Conservation (phyloP, 64 coral and sea anemone species). For the Anthopleura sola region DNA sequence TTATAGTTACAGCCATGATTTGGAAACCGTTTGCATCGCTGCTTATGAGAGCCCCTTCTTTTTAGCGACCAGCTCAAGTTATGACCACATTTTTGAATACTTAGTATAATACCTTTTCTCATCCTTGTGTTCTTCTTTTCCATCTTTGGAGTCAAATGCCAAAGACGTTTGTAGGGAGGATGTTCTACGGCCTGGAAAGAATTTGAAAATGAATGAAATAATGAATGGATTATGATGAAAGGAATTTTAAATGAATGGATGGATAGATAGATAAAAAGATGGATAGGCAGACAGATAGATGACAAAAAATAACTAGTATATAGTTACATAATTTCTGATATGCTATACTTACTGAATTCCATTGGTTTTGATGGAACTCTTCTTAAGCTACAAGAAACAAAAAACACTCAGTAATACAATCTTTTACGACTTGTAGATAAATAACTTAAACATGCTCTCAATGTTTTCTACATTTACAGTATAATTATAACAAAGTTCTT, state of each 20-base stretch:
- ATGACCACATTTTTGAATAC: too few relatives aligned
- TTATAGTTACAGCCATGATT: too few relatives aligned
- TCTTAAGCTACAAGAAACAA: neutral
- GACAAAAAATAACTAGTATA: too few relatives aligned
- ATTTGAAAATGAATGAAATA: neutral
- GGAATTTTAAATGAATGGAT: neutral
- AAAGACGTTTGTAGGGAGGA: slow-evolving; percentile 49
- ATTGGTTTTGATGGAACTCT: slow-evolving; percentile 21
- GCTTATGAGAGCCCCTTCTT: too few relatives aligned
- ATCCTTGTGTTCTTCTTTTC: slow-evolving; percentile 70
- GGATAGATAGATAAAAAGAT: neutral
- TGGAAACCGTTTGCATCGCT: too few relatives aligned
- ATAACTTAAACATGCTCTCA: neutral
- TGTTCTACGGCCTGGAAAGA: neutral
- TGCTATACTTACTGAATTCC: slow-evolving; percentile 8
- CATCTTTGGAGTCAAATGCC: slow-evolving; percentile 52
- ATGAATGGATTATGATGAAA: neutral
- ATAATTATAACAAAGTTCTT: neutral
- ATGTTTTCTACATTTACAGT: neutral
- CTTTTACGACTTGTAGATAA: too few relatives aligned
- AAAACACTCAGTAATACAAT: neutral
- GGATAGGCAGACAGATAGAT: neutral
- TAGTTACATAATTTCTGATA: too few relatives aligned
- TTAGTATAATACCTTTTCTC: slow-evolving; percentile 26
- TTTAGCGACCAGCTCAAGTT: too few relatives aligned